Conservation (phyloP, 2,797 vertebrate genomes). For the Scarus forsteni region DNA sequence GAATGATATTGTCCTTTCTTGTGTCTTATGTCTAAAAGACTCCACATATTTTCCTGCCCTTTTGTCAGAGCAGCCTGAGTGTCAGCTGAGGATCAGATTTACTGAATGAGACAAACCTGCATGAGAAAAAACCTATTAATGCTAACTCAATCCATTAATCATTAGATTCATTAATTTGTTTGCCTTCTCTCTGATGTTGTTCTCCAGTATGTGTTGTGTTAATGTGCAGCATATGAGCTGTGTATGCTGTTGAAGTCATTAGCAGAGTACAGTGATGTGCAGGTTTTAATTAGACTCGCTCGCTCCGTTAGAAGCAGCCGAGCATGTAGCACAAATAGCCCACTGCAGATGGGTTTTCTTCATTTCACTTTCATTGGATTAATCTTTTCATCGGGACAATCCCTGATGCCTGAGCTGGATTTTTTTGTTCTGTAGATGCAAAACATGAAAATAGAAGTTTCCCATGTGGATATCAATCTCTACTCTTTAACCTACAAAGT, state of each 20-base stretch:
- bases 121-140: background rate
- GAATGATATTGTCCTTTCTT: too few species aligned
- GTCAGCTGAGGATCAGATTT: constrained; percentile 23
- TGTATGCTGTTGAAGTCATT: constrained; percentile 54
- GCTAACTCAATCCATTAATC: constrained; percentile 18
- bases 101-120: background rate
- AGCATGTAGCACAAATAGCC: constrained; percentile 53
- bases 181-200: background rate
- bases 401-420: constrained; percentile 1
- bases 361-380: constrained; percentile 38
- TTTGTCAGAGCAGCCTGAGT: constrained; percentile 15
- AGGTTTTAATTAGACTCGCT: constrained; percentile 63
- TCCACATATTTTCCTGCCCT: too few species aligned
- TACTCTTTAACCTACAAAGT: background rate
- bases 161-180: constrained; percentile 15
- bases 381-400: constrained; percentile 13
- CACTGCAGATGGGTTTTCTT: constrained; percentile 43
- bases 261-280: constrained; percentile 51
- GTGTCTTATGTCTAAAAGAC: too few species aligned
- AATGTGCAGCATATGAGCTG: constrained; percentile 34
- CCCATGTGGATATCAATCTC: background rate
- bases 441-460: background rate
- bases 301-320: constrained; percentile 35
- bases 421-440: constrained; percentile 3
- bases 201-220: constrained; percentile 13